Evolutionary conservation across 2,113 vertebrate genomes (phyloP).

Genomic region (human): GRCh38 chr18:77357501-77358000

Average conservation of each 20-base stretch:
- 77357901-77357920: too few relatives aligned
- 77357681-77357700: background rate
- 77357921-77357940: too few relatives aligned
- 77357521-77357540: background rate
- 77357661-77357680: background rate
- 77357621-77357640: background rate
- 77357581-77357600: background rate
- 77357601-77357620: background rate
- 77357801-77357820: too few relatives aligned
- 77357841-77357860: too few relatives aligned
- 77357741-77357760: background rate
- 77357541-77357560: background rate
- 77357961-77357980: too few relatives aligned
- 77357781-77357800: background rate
- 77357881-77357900: too few relatives aligned
- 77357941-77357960: too few relatives aligned
- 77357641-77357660: background rate
- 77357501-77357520: background rate
- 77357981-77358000: too few relatives aligned
- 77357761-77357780: too few relatives aligned
- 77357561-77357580: background rate
- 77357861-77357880: too few relatives aligned
- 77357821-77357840: too few relatives aligned
- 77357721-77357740: background rate
- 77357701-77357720: background rate